Percentiles rank a stretch among this genome's conserved stretches.
Conservation (phyloP, 2,113 vertebrate genomes). For the Saccopteryx leptura region DNA sequence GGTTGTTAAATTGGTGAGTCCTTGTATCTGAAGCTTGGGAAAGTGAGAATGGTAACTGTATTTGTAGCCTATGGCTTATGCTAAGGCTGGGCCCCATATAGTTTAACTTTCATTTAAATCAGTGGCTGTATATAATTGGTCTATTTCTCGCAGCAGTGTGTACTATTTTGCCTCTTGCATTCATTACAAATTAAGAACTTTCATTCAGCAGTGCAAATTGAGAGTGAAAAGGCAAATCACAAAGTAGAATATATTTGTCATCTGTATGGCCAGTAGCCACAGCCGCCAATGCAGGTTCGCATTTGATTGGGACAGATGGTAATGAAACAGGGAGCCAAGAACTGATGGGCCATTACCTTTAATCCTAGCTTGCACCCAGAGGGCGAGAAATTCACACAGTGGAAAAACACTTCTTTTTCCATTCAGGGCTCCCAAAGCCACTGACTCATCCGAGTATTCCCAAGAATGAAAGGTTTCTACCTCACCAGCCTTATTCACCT, state of each 20-base stretch:
- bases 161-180: neutral
- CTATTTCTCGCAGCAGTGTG: neutral
- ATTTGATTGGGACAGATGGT: no score
- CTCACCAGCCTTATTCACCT: no score
- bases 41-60: neutral
- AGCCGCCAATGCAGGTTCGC: no score
- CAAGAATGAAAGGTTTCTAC: no score
- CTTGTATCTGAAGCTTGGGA: neutral
- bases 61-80: neutral
- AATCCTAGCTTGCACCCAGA: no score
- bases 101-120: neutral
- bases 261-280: no score
- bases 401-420: no score
- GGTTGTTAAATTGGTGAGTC: neutral
- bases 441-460: no score
- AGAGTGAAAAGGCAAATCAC: constrained; percentile 2
- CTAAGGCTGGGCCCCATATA: neutral
- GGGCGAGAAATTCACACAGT: no score
- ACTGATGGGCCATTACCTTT: no score
- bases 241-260: neutral
- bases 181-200: constrained; percentile 38
- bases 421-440: no score
- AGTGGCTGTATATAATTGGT: neutral
- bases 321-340: no score
- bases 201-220: neutral